Evolutionary conservation across 2,797 vertebrate species (phyloP), one percentile per base, ranked within the genome.

Genomic region (Falco cherrug): DNA sequence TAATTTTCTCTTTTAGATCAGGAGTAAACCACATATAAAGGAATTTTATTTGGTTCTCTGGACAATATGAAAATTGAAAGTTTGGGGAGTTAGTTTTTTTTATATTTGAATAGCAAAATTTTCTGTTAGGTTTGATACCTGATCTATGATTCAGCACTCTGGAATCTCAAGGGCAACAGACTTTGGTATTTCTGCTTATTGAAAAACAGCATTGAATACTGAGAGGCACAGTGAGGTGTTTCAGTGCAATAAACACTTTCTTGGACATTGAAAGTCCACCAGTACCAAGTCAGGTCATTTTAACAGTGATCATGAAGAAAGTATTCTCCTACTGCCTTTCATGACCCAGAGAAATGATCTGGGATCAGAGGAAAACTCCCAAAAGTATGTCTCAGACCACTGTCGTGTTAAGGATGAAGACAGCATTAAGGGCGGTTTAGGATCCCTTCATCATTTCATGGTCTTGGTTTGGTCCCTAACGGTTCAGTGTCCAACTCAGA

Each of bases 41-140:
- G 21, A 79, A 56, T 79, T 90, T 39, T 2, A 0, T 85, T 87
- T 60, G 60, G 9, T 2, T 51, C 18, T 64, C 79, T 80, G 33
- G 10, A 67, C 21, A 83, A 80, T 5, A 80, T 8, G 16, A 64
- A 77, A 89, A 68, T 24, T 64, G 16, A 51, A 81, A 13, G 2
- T 25, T 64, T 9, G 4, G 10, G 7, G 4, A 9, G 0, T 10
- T 2, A 3, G 19, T 0, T 1, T 12, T 43, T 53, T 89, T 59
- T 10, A n/a, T 28, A 45, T 43, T 6, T 65, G 7, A 11, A 17
- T 60, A 56, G 14, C 39, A 89, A 76, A 41, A 59, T 67, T 79
- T 93, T 88, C 26, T 87, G 11, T 73, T 76, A 78, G 16, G 10
- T 82, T 87, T 92, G 59, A 54, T 68, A 51, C 31, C 18, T 81